Evolutionary conservation across 2,888 invertebrate genomes (phyloP).

Genomic region (Mythimna loreyi): DNA sequence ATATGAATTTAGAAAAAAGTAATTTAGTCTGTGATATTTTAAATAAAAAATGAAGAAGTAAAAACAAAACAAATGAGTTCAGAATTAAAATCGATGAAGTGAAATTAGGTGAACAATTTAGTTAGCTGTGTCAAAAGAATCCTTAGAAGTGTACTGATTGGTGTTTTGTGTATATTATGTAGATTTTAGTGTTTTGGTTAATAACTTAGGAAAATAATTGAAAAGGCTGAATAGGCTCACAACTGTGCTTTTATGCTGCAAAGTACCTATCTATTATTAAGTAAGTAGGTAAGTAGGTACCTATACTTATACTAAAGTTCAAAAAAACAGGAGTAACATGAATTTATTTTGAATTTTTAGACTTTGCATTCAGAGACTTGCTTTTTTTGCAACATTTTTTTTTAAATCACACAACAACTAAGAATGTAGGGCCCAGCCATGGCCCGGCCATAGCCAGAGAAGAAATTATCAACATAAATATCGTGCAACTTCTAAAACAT

Average conservation of each 20-base stretch:
- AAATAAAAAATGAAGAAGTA: background rate
- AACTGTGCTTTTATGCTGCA: background rate
- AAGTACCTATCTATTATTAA: background rate
- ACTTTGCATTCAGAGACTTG: too few relatives aligned
- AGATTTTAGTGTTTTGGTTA: constrained; percentile 15
- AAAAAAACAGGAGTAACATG: background rate
- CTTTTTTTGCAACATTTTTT: background rate
- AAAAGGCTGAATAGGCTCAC: constrained; percentile 10
- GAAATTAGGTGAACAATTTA: constrained; percentile 14
- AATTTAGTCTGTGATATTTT: constrained; percentile 12
- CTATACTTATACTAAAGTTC: background rate
- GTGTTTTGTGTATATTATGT: constrained; percentile 6
- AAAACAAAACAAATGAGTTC: background rate
- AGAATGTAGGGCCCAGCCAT: too few relatives aligned
- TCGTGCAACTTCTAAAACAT: too few relatives aligned
- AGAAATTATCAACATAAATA: too few relatives aligned
- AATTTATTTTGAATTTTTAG: background rate
- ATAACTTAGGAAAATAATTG: background rate
- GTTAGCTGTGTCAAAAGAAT: constrained; percentile 15
- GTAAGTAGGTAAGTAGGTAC: background rate
- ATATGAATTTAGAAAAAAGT: constrained; percentile 29
- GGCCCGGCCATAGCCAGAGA: too few relatives aligned
- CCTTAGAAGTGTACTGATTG: constrained; percentile 35
- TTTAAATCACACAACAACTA: too few relatives aligned
- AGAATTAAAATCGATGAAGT: background rate